These are phyloP conservation scores for Uropsilus gracilis DNA, from an alignment of 2,113 vertebrate genomes.

Conservation along the genomic window DNA sequence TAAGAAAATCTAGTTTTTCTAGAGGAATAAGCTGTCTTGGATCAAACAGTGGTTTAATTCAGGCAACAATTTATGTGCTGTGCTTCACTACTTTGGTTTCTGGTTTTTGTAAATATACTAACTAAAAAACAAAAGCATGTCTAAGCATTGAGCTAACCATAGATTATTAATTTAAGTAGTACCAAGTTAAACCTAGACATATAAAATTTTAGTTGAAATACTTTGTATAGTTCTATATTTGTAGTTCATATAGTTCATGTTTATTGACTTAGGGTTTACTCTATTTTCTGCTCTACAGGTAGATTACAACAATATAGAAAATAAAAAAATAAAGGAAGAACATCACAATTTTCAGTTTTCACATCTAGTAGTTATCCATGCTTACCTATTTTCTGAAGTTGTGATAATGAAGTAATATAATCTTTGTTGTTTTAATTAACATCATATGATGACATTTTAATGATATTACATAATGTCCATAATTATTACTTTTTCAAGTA, in stretches of 20 bases:
- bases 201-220: background rate
- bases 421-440: conserved; percentile 54
- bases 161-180: conserved; percentile 17
- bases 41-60: background rate
- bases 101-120: background rate
- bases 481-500: conserved; percentile 59
- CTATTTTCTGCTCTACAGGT: background rate
- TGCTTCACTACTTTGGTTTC: background rate
- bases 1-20: conserved; percentile 50
- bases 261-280: background rate
- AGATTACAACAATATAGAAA: background rate
- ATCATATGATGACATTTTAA: conserved; percentile 43
- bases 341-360: conserved; percentile 42
- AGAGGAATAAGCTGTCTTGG: background rate
- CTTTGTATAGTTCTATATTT: background rate
- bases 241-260: background rate
- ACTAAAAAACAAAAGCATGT: background rate
- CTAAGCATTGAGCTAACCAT: background rate
- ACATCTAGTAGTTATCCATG: background rate
- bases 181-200: background rate
- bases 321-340: background rate
- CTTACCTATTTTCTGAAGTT: conserved; percentile 48
- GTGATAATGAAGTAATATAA: conserved; percentile 53
- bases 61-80: background rate
- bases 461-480: conserved; percentile 51